These are phyloP conservation scores for Spheniscus mendiculus DNA, from an alignment of 2,113 vertebrate genomes.

Conservation along the genomic window DNA sequence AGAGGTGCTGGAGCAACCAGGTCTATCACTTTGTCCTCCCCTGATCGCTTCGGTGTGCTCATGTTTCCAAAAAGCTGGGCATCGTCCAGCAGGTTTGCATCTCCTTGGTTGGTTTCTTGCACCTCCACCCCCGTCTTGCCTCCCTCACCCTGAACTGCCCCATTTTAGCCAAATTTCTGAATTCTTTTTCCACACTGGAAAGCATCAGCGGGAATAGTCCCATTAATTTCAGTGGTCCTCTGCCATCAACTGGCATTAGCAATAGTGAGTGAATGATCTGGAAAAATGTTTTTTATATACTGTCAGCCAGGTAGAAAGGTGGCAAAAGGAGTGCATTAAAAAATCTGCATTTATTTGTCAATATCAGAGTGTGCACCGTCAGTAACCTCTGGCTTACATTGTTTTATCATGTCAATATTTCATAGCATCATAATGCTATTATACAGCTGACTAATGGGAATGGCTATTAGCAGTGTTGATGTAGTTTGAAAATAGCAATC, in stretches of 20 bases:
- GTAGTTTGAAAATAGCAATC: conserved; percentile 85
- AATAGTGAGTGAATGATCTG: neutral
- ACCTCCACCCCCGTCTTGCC: accelerated
- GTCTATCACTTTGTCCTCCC: neutral
- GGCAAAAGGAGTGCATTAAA: conserved; percentile 68
- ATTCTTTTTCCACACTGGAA: neutral
- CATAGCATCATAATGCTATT: conserved; percentile 80
- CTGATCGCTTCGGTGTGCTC: neutral
- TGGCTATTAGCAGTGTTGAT: conserved; percentile 81
- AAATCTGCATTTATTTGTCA: conserved; percentile 80
- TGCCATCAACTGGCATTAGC: neutral
- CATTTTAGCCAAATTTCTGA: neutral
- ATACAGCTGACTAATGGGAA: conserved; percentile 83
- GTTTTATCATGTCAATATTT: conserved; percentile 89
- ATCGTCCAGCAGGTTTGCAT: neutral
- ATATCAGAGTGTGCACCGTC: conserved; percentile 70
- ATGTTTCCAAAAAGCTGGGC: neutral
- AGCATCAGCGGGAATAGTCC: neutral
- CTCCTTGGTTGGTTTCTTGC: neutral
- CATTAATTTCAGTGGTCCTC: neutral
- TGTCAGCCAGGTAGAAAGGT: conserved; percentile 68
- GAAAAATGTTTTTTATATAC: conserved; percentile 42
- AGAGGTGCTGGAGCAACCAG: neutral
- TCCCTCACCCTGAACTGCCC: neutral
- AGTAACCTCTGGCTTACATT: conserved; percentile 71